Evolutionary conservation across 2,113 vertebrate species (phyloP), one percentile per base, ranked within the genome.

Genomic region (Boulengeromyrus knoepffleri): DNA sequence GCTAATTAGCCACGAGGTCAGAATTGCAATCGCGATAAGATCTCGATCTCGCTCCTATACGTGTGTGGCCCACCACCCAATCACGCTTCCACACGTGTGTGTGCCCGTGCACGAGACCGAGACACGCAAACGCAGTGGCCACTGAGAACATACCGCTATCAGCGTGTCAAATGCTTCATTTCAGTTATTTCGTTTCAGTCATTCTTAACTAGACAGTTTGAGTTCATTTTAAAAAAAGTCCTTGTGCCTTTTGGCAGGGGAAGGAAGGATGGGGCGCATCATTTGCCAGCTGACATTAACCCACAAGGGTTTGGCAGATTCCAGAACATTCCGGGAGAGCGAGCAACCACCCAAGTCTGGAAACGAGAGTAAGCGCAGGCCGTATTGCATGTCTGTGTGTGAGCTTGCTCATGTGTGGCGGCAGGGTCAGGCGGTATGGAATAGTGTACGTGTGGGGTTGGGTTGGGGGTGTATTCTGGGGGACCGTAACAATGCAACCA

Each of bases 1-100:
- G 92, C 93, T 96, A 95, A 96, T 95, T 96, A 93, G 93, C 92
- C 27, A 90, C 85, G 93, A 95, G 96, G 92, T 94, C 93, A 90
- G 91, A 94, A 93, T 94, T 92, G 93, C 93, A 94, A 94, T 92
- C 93, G 90, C 89, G 94, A 94, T 93, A 91, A 93, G 92, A 94
- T 94, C 93, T 94, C 52, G 4, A 53, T 52, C 50, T 5, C 50
- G 15, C 15, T 52, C 50, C 15, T 12, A 49, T 0, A 12, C 2
- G 10, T 12, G 47, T 49, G 47, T 49, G 56, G 1, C 56, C 24
- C 58, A 4, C 1, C 7, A 66, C 24, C 24, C 58, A 46, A 47
- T 45, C 45, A 50, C 10, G 12, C 5, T 52, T 4, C n/a, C 17
- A n/a, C 5, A 36, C 10, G 31, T 17, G 6, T 17, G 6, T 36